phyloP scores from a whole-genome alignment of 2,888 invertebrate species.

The Chromoteleia sp. region DNA sequence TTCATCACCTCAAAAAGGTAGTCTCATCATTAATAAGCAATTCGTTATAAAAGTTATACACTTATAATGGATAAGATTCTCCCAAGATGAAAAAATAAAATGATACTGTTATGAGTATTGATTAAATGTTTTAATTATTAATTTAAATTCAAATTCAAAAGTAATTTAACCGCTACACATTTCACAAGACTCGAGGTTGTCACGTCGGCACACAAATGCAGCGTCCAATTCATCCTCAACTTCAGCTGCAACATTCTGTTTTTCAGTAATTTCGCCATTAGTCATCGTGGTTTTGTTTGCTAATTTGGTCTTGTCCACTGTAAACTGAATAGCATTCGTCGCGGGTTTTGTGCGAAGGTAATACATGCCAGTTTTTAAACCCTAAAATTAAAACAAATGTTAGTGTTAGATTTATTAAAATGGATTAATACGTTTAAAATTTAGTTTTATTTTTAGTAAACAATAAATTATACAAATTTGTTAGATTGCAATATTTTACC shows the following conservation, averaged over 20 bases:
- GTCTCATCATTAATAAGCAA: too few relatives aligned
- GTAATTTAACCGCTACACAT: slow-evolving; percentile 90
- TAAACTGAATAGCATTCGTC: slow-evolving; percentile 98
- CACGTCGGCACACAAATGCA: slow-evolving; percentile 93
- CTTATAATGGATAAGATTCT: too few relatives aligned
- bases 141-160: too few relatives aligned
- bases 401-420: too few relatives aligned
- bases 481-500: slow-evolving; percentile 81
- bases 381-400: slow-evolving; percentile 86
- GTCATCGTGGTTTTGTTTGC: slow-evolving; percentile 57
- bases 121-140: too few relatives aligned
- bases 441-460: too few relatives aligned
- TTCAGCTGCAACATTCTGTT: slow-evolving; percentile 81
- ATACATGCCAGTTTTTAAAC: slow-evolving; percentile 99
- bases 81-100: too few relatives aligned
- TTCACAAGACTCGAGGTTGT: slow-evolving; percentile 94
- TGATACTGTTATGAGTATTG: too few relatives aligned
- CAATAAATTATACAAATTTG: too few relatives aligned
- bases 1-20: too few relatives aligned
- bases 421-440: too few relatives aligned
- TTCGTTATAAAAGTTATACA: too few relatives aligned
- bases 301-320: slow-evolving; percentile 91
- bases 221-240: slow-evolving; percentile 86
- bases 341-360: slow-evolving; percentile 98
- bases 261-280: slow-evolving; percentile 3